Evolutionary conservation across 2,797 vertebrate species (phyloP).

Genomic region (Zalophus californianus): DNA sequence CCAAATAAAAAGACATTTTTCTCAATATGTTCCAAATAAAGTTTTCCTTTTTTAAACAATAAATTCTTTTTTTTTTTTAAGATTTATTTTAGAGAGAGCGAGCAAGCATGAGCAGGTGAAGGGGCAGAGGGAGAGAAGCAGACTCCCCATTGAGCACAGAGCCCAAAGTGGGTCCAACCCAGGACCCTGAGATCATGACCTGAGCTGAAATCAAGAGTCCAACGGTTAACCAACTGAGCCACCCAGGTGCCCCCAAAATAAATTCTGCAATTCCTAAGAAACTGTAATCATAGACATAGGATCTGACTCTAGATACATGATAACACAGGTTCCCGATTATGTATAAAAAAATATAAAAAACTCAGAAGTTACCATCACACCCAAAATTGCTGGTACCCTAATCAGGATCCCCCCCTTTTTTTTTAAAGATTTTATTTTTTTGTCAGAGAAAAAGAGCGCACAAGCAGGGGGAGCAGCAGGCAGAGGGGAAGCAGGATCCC

Average conservation of each 20-base stretch:
- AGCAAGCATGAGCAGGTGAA: neutral
- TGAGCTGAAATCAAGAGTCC: neutral
- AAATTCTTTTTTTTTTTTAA: neutral
- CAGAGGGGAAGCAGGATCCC: no score
- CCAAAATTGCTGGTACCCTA: neutral
- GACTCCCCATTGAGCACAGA: neutral
- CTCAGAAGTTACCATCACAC: constrained; percentile 27
- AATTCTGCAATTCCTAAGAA: constrained; percentile 29
- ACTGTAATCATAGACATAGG: neutral
- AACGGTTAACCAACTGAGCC: neutral
- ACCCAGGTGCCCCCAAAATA: neutral
- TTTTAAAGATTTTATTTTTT: no score
- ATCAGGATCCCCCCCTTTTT: neutral
- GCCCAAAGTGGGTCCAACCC: neutral
- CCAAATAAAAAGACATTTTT: constrained; percentile 32
- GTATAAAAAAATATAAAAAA: constrained; percentile 44
- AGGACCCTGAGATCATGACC: neutral
- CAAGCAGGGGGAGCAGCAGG: no score
- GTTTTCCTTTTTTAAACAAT: neutral
- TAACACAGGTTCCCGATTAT: neutral
- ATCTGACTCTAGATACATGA: neutral
- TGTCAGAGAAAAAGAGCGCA: no score
- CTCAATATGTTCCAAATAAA: constrained; percentile 22
- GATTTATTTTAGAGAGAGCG: neutral
- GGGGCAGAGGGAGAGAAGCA: neutral